These are phyloP conservation scores for Artemia franciscana DNA, from an alignment of 1,140 invertebrate genomes.

Conservation along the genomic window DNA sequence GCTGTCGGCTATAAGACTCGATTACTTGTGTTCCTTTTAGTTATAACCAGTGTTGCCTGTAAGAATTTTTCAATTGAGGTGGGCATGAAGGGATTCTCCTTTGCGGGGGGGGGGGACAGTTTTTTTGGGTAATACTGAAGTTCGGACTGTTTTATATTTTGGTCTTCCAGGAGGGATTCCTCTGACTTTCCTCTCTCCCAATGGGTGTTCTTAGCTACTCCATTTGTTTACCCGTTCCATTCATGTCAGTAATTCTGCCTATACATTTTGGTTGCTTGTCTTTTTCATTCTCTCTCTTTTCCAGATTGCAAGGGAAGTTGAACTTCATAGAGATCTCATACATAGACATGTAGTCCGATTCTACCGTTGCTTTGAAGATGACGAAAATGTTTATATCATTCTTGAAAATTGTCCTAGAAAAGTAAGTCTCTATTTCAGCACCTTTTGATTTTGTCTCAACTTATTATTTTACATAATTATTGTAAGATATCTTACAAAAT, in stretches of 20 bases:
- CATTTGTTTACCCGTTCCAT: not conserved
- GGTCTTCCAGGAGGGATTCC: not conserved
- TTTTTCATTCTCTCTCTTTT: constrained; percentile 5
- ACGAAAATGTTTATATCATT: constrained; percentile 36
- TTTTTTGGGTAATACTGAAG: no score
- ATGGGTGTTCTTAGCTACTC: not conserved
- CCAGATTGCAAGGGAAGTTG: constrained; percentile 36
- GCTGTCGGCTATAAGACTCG: no score
- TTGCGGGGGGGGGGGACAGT: no score
- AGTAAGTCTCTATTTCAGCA: constrained; percentile 16
- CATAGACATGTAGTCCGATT: constrained; percentile 37
- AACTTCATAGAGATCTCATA: constrained; percentile 29
- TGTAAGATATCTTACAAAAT: no score
- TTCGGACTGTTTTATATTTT: no score
- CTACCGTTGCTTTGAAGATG: constrained; percentile 35
- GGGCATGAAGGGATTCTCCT: no score
- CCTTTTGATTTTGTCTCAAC: no score
- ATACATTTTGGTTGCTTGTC: not conserved
- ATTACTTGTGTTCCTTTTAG: no score
- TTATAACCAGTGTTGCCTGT: no score
- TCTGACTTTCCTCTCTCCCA: not conserved
- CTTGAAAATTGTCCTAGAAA: constrained; percentile 33
- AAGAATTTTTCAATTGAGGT: no score
- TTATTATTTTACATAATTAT: no score
- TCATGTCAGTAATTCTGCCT: not conserved